Evolutionary conservation across 2,113 vertebrate genomes (phyloP), one percentile per base, ranked within the genome.

Genomic region (Octodon degus): DNA sequence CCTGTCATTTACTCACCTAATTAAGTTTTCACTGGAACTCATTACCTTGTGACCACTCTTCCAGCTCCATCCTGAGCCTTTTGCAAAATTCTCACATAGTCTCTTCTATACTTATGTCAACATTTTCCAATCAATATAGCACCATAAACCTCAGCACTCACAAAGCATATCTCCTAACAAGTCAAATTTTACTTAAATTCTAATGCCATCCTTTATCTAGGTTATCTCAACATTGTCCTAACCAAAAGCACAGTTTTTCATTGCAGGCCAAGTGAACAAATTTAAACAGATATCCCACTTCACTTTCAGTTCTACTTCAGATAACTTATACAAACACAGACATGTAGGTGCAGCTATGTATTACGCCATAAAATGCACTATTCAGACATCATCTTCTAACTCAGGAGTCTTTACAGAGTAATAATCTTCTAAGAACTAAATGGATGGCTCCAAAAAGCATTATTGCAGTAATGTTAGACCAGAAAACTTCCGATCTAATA

Each of bases 391-490:
- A 77, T 55, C 34, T 72, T 95, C 58, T 94, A 94, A 83, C 13
- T 87, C 27, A 55, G 70, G 20, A 93, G 27, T 77, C 60, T 60
- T 76, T 67, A 89, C 32, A 62, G 70, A 74, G 11, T 72, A 83
- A 62, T 91, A 13, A 86, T 34, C 68, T 90, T 90, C 60, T 34
- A 82, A 32, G 13, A 95, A 96, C 50, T 72, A 90, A 90, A 79
- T 34, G 43, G 32, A 68, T 79, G 32, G 34, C 9, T 82, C 77
- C 34, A 53, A 25, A 37, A 93, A 91, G 53, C 85, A 95, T 50
- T 7, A 7, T 0, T 53, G 2, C 4, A 60, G 47, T 65, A 77
- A 82, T 24, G 9, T 65, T 77, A 83, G 27, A 55, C 10, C 34
- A 89, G 70, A 89, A 95, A 90, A 84, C 19, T n/a, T 90, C 22